A percentile compares a stretch with the other conserved stretches of the same genome.
phyloP scores from a whole-genome alignment of 2,797 vertebrate species.

The Acanthopagrus latus region DNA sequence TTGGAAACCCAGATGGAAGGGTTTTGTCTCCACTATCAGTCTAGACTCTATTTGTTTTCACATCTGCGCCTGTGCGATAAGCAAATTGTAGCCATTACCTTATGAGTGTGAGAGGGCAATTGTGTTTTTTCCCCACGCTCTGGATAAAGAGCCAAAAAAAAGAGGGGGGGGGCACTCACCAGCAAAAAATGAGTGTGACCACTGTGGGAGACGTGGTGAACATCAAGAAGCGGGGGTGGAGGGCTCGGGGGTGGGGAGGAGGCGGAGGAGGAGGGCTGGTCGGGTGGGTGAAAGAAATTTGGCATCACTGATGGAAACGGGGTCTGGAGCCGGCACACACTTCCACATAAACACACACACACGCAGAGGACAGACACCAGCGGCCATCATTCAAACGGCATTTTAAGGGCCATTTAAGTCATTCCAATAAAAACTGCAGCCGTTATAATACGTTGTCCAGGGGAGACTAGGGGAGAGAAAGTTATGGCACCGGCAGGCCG shows the following conservation, averaged over 20 bases:
- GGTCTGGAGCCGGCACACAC: constrained; percentile 58
- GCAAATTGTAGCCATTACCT: constrained; percentile 75
- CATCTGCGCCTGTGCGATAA: constrained; percentile 77
- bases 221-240: constrained; percentile 62
- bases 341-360: constrained; percentile 61
- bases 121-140: constrained; percentile 57
- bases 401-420: constrained; percentile 79
- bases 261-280: neutral
- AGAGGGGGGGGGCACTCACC: constrained; percentile 1
- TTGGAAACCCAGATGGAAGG: constrained; percentile 70
- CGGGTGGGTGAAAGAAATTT: constrained; percentile 72
- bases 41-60: constrained; percentile 76
- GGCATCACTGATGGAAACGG: constrained; percentile 77
- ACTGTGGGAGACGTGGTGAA: constrained; percentile 76
- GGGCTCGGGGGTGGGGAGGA: neutral
- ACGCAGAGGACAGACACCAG: constrained; percentile 61
- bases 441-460: constrained; percentile 72
- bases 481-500: constrained; percentile 41
- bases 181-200: constrained; percentile 70
- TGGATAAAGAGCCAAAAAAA: constrained; percentile 47
- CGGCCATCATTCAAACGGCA: constrained; percentile 74
- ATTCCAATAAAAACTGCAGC: constrained; percentile 82
- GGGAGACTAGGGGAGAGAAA: constrained; percentile 55
- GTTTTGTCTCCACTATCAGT: constrained; percentile 72
- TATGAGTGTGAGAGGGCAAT: constrained; percentile 68